A percentile compares a stretch with the other conserved stretches of the same genome.
Evolutionary conservation across 2,113 vertebrate genomes (phyloP).

Genomic region (Catagonus wagneri): DNA sequence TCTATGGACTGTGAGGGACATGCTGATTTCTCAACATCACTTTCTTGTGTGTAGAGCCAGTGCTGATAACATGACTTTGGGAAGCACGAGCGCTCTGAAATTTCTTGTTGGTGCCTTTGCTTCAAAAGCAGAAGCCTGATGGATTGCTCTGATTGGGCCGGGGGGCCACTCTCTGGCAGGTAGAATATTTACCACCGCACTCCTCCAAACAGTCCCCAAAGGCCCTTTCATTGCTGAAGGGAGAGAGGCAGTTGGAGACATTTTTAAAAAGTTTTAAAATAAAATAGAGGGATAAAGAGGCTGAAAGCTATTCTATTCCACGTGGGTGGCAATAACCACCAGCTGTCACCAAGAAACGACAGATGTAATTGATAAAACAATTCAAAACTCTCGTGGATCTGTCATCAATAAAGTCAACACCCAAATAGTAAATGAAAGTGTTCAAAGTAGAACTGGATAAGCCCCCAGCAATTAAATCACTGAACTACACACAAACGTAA

Average conservation of each 20-base stretch:
- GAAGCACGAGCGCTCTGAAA: background rate
- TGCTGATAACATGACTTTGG: background rate
- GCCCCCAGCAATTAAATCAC: background rate
- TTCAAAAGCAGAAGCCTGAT: background rate
- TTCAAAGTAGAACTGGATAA: conserved; percentile 50
- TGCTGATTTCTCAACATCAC: background rate
- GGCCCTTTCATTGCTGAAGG: background rate
- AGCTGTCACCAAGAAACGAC: conserved; percentile 73
- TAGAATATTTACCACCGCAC: background rate
- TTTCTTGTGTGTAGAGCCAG: background rate
- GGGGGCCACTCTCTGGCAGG: background rate
- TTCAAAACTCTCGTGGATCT: conserved; percentile 58
- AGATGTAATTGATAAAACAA: conserved; percentile 80
- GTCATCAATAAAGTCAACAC: conserved; percentile 75
- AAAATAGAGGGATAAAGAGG: conserved; percentile 71
- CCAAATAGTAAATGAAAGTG: conserved; percentile 68
- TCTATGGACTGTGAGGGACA: background rate
- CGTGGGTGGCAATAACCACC: conserved; percentile 74
- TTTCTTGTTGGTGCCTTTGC: background rate
- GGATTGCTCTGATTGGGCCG: background rate
- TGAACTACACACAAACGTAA: background rate
- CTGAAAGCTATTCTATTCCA: conserved; percentile 76
- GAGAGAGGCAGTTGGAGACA: conserved; percentile 3
- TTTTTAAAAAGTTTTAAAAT: conserved; percentile 69
- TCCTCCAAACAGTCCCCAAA: background rate